These are phyloP conservation scores for Xiphophorus couchianus DNA, from an alignment of 2,113 vertebrate genomes.

Conservation along the genomic window DNA sequence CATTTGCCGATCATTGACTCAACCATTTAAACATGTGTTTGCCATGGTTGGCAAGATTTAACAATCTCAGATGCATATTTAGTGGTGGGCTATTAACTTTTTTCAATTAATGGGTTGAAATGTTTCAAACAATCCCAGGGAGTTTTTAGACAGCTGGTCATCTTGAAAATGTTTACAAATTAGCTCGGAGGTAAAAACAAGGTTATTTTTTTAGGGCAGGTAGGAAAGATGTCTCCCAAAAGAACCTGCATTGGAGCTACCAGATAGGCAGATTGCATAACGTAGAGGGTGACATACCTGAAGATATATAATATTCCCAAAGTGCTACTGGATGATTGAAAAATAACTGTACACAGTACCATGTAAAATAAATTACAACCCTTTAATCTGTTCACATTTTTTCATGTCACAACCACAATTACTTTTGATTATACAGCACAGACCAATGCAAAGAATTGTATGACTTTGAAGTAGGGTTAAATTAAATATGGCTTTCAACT, in stretches of 20 bases:
- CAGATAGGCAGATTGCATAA: too few relatives aligned
- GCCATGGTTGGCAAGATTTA: slow-evolving; percentile 34
- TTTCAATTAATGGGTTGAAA: slow-evolving; percentile 48
- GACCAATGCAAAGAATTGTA: neutral
- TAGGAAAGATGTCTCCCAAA: neutral
- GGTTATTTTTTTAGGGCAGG: slow-evolving; percentile 1
- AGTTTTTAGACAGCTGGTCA: slow-evolving; percentile 42
- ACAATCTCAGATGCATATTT: slow-evolving; percentile 60
- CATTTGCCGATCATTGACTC: slow-evolving; percentile 48
- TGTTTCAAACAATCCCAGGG: slow-evolving; percentile 29
- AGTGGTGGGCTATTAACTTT: slow-evolving; percentile 57
- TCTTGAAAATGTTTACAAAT: slow-evolving; percentile 44
- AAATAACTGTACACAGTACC: too few relatives aligned
- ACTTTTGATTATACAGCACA: neutral
- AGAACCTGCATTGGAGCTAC: neutral
- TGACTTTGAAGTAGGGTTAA: neutral
- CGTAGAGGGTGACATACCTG: too few relatives aligned
- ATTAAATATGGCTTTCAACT: neutral
- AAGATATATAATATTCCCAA: too few relatives aligned
- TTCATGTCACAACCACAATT: neutral
- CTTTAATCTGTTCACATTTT: too few relatives aligned
- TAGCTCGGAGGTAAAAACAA: slow-evolving; percentile 18
- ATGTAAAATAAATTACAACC: too few relatives aligned
- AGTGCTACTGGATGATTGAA: too few relatives aligned
- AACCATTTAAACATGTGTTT: slow-evolving; percentile 25